phyloP scores from a whole-genome alignment of 2,113 vertebrate species.

The Platichthys stellatus region DNA sequence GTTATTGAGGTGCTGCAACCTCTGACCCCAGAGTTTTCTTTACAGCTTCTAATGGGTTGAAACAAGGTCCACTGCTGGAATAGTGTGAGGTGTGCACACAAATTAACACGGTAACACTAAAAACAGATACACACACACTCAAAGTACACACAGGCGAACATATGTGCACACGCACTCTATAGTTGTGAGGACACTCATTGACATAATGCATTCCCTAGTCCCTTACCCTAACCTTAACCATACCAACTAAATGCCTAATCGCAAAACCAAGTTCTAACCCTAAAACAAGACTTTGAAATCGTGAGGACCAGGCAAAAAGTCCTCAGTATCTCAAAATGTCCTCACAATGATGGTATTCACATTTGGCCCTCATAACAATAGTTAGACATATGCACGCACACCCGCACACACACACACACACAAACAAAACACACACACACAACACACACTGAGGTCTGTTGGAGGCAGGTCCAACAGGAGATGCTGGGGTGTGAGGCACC shows the following conservation, averaged over 20 bases:
- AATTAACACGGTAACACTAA: conserved; percentile 38
- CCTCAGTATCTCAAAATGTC: no score
- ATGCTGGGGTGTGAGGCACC: conserved; percentile 70
- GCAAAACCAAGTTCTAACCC: no score
- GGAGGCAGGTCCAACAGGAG: conserved; percentile 63
- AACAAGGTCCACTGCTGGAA: conserved; percentile 46
- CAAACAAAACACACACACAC: neutral
- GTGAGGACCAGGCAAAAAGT: no score
- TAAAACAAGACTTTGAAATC: no score
- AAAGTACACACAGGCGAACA: neutral
- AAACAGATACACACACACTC: neutral
- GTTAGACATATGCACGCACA: neutral
- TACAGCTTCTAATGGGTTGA: conserved; percentile 65
- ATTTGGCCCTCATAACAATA: no score
- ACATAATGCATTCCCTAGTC: no score
- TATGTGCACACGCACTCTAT: neutral
- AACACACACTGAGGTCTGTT: conserved; percentile 40
- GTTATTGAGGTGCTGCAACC: conserved; percentile 59
- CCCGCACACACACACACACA: neutral
- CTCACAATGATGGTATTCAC: no score
- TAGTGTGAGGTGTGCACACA: conserved; percentile 26
- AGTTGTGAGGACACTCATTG: no score
- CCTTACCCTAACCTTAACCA: no score
- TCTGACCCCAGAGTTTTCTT: conserved; percentile 68
- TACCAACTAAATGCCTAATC: no score